These are phyloP conservation scores for Polypterus bichir DNA, from an alignment of 2,113 vertebrate genomes.

Conservation along the genomic window DNA sequence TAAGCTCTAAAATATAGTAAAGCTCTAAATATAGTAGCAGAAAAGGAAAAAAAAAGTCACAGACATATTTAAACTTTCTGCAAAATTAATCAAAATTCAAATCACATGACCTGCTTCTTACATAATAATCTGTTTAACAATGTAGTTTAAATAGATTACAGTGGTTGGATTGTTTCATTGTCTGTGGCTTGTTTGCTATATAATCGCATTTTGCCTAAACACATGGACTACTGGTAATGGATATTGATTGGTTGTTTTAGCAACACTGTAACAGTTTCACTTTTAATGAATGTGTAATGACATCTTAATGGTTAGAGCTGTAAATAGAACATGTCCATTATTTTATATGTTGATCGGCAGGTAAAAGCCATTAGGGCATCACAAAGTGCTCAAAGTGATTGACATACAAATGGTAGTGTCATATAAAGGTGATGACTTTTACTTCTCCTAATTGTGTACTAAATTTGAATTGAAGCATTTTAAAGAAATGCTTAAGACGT, in stretches of 20 bases:
- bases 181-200: conserved; percentile 38
- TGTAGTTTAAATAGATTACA: conserved; percentile 34
- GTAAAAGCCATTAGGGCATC: not conserved
- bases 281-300: conserved; percentile 39
- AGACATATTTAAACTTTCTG: conserved; percentile 5
- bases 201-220: conserved; percentile 38
- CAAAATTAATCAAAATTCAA: not conserved
- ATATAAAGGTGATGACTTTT: not conserved
- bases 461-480: too few species aligned
- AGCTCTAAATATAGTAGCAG: too few species aligned
- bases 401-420: not conserved
- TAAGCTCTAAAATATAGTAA: too few species aligned
- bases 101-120: conserved; percentile 17
- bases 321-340: conserved; percentile 9
- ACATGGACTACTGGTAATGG: conserved; percentile 35
- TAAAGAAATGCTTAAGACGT: too few species aligned
- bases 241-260: conserved; percentile 48
- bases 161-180: conserved; percentile 34
- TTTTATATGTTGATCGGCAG: not conserved
- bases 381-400: too few species aligned
- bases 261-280: conserved; percentile 20
- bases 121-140: conserved; percentile 32
- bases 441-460: too few species aligned
- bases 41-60: too few species aligned
- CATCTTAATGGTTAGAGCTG: conserved; percentile 26